Evolutionary conservation across 2,113 vertebrate genomes (phyloP), one percentile per base, ranked within the genome.

Genomic region (Rhabdomys dilectus): DNA sequence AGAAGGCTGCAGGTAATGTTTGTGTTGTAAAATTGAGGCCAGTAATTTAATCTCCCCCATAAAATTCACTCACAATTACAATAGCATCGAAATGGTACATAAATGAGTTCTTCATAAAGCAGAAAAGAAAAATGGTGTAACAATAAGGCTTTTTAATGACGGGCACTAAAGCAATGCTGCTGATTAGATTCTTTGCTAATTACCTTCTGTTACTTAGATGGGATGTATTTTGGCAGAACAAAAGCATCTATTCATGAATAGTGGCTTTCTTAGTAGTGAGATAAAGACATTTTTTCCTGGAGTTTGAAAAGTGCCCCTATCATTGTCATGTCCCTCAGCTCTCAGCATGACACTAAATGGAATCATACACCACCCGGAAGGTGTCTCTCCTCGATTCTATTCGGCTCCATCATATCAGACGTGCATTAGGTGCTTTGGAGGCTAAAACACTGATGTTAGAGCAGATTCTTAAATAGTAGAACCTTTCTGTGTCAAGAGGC

Each of bases 141-240:
- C 76, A 96, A 89, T 97, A 98, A 97, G 98, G 95, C 70, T 88
- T 97, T 97, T 96, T 97, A 98, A 98, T 95, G 97, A 89, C 93
- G 95, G 96, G 93, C 81, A 97, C 93, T 97, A 98, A 98, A 98
- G 94, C 93, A 97, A 86, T 97, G 91, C 42, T 96, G 97, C 95
- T 98, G 97, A 98, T 98, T 97, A 98, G 92, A 97, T 97, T 97
- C 39, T 88, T 96, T 91, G 73, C 95, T 98, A 98, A 98, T 98
- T 98, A 96, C 94, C 95, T 97, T 97, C 98, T 98, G 94, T 92
- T 97, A 66, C 91, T 98, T 93, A 92, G 91, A 48, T 95, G 96
- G 94, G 75, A 94, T 97, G 45, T 92, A 96, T 96, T 98, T 98
- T 96, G 97, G 93, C 42, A 89, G 93, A 98, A 90, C 5, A 82